Evolutionary conservation across 2,797 vertebrate genomes (phyloP).

Genomic region (Enteromius argenteus): DNA sequence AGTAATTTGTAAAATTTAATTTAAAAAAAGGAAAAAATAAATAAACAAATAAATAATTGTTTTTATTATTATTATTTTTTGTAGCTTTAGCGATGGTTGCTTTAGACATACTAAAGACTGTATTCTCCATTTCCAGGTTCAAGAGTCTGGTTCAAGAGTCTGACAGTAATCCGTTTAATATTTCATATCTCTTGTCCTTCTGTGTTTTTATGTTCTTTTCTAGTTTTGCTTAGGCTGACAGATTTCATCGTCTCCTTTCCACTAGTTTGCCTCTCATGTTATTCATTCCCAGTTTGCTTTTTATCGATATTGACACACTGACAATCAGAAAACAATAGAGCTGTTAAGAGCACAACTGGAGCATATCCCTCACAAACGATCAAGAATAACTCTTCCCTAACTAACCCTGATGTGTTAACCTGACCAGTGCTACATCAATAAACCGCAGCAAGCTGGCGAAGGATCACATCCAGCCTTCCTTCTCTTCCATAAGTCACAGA

Average conservation of each 20-base stretch:
- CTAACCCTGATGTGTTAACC: conserved; percentile 1
- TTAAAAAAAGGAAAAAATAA: no score
- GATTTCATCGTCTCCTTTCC: neutral
- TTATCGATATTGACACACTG: conserved; percentile 4
- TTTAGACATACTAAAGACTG: neutral
- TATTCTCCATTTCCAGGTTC: neutral
- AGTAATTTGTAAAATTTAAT: neutral
- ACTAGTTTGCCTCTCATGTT: neutral
- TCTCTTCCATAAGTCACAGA: neutral
- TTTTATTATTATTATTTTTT: neutral
- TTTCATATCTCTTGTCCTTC: neutral
- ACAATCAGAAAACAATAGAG: conserved; percentile 15
- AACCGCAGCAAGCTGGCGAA: neutral
- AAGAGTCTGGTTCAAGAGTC: neutral
- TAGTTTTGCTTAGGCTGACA: neutral
- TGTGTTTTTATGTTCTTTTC: conserved; percentile 3
- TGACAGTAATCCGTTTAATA: neutral
- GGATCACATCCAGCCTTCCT: conserved; percentile 20
- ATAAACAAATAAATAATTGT: no score
- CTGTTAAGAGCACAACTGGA: neutral
- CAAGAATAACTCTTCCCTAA: neutral
- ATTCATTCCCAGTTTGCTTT: neutral
- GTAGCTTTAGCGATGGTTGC: neutral
- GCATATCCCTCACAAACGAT: neutral
- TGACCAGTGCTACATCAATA: conserved; percentile 8